These are phyloP conservation scores for Triplophysa dalaica DNA, from an alignment of 2,113 vertebrate species.

Conservation along the genomic window DNA sequence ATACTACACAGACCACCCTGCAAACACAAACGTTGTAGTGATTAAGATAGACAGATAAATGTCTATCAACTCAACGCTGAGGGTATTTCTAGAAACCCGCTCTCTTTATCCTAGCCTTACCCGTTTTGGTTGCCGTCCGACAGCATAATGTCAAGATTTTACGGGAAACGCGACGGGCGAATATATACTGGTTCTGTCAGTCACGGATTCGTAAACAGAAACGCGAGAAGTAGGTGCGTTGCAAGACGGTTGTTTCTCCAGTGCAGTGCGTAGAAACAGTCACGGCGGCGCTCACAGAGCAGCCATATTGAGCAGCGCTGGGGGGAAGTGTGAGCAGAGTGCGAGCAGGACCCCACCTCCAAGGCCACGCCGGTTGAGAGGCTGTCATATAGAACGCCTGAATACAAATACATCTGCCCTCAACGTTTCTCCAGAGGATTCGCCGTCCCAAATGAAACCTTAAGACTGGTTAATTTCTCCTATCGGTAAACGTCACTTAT, in stretches of 20 bases:
- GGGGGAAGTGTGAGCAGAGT: conserved; percentile 48
- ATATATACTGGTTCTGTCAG: conserved; percentile 38
- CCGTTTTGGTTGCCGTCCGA: conserved; percentile 82
- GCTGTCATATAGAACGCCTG: conserved; percentile 63
- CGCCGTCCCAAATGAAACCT: neutral
- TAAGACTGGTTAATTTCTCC: neutral
- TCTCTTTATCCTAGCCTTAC: conserved; percentile 65
- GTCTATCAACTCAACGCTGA: conserved; percentile 2
- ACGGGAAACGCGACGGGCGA: conserved; percentile 44
- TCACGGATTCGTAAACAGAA: conserved; percentile 46
- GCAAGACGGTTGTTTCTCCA: conserved; percentile 37
- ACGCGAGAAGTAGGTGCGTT: conserved; percentile 47
- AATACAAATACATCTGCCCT: conserved; percentile 56
- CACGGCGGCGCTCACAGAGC: conserved; percentile 72
- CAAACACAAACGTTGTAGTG: neutral
- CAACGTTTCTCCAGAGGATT: neutral
- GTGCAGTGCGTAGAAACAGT: conserved; percentile 74
- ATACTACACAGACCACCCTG: neutral
- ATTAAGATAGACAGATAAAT: neutral
- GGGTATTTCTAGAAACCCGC: conserved; percentile 51
- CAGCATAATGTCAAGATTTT: conserved; percentile 71
- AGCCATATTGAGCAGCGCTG: conserved; percentile 76
- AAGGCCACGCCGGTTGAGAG: conserved; percentile 49
- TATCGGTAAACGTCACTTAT: too few species aligned
- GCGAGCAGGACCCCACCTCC: conserved; percentile 33